A percentile compares a stretch with the other conserved stretches of the same genome.
These are phyloP conservation scores for Caligus rogercresseyi DNA, from an alignment of 1,140 invertebrate genomes.

Conservation along the genomic window DNA sequence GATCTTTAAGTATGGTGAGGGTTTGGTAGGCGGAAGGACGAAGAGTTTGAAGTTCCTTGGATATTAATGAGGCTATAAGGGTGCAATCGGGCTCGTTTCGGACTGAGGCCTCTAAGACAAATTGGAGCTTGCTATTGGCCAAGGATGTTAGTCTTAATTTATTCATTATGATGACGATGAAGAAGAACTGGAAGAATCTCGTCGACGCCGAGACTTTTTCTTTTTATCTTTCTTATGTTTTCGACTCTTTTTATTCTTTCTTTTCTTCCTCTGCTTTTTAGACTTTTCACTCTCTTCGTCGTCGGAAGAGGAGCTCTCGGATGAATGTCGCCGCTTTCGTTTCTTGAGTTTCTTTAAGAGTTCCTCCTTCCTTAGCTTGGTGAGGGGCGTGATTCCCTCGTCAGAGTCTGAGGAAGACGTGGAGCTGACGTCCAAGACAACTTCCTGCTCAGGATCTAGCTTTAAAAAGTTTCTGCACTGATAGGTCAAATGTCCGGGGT, in stretches of 20 bases:
- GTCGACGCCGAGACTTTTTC: conserved; percentile 4
- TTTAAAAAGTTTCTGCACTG: conserved; percentile 92
- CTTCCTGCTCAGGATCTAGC: conserved; percentile 45
- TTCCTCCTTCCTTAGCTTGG: conserved; percentile 48
- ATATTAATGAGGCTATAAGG: too few relatives aligned
- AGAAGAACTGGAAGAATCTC: neutral
- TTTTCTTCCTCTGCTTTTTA: conserved; percentile 13
- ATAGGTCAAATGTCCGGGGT: conserved; percentile 83
- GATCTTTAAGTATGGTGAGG: conserved; percentile 28
- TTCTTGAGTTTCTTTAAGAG: conserved; percentile 35
- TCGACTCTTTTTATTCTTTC: conserved; percentile 6
- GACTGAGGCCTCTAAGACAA: neutral
- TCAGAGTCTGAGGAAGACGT: conserved; percentile 71
- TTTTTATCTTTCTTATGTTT: conserved; percentile 22
- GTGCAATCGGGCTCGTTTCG: too few relatives aligned
- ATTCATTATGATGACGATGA: neutral
- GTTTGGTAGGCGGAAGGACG: neutral
- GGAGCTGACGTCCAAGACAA: conserved; percentile 81
- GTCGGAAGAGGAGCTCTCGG: conserved; percentile 6
- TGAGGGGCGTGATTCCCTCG: conserved; percentile 57
- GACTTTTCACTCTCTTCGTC: conserved; percentile 20
- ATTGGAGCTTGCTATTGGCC: neutral
- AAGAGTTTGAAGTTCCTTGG: neutral
- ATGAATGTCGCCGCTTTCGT: conserved; percentile 29
- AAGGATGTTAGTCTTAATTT: too few relatives aligned